These are phyloP conservation scores for Vidua macroura DNA, from an alignment of 2,113 vertebrate genomes.

Conservation along the genomic window DNA sequence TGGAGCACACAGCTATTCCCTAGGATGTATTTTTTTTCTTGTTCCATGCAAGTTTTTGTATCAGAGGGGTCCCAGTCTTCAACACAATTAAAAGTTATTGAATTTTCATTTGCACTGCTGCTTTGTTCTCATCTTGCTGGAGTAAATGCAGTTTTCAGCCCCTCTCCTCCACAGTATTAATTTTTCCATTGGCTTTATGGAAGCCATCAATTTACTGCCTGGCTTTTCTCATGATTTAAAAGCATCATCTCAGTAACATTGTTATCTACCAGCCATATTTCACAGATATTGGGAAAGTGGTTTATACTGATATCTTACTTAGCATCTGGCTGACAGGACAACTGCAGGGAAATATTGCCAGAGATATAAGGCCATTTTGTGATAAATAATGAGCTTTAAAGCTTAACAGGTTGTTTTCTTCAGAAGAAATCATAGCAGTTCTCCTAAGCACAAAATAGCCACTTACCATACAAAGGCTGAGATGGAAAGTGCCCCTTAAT, in stretches of 20 bases:
- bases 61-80: background rate
- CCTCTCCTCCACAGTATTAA: background rate
- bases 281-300: background rate
- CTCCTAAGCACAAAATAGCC: background rate
- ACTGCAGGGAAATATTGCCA: constrained; percentile 24
- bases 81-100: background rate
- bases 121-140: constrained; percentile 6
- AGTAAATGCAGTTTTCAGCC: background rate
- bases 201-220: background rate
- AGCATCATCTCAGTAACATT: background rate
- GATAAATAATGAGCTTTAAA: constrained; percentile 51
- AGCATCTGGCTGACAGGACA: constrained; percentile 39
- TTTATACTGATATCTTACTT: constrained; percentile 35
- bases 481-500: background rate
- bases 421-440: background rate
- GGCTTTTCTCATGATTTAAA: constrained; percentile 24
- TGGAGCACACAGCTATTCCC: background rate
- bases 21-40: background rate
- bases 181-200: background rate
- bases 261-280: constrained; percentile 47
- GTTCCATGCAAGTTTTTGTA: background rate
- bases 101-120: background rate
- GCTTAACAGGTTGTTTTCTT: constrained; percentile 32
- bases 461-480: background rate
- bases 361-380: background rate